phyloP scores from a whole-genome alignment of 2,797 vertebrate species.

The Lagothrix lagotricha region DNA sequence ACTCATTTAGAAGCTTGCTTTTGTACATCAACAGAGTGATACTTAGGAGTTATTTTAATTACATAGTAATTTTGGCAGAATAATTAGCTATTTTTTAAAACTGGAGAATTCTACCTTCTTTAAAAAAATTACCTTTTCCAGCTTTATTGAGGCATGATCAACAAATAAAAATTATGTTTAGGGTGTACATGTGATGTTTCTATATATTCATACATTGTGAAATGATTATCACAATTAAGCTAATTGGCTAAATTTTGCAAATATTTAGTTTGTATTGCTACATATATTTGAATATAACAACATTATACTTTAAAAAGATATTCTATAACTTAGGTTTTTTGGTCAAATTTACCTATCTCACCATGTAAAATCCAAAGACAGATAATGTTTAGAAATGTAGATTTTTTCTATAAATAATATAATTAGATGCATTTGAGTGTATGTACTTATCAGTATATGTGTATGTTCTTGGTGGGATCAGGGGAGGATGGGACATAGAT shows the following conservation, averaged over 20 bases:
- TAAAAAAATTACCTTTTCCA: not conserved
- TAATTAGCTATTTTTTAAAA: not conserved
- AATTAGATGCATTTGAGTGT: not conserved
- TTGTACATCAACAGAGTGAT: not conserved
- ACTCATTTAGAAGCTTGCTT: not conserved
- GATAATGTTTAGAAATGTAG: not conserved
- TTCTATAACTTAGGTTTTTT: not conserved
- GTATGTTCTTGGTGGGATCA: not conserved
- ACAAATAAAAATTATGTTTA: not conserved
- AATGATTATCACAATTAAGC: not conserved
- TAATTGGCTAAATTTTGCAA: not conserved
- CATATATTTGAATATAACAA: not conserved
- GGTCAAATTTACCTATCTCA: not conserved
- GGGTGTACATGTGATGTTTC: not conserved
- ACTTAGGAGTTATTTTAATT: not conserved
- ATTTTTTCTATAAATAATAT: not conserved
- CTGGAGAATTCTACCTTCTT: not conserved
- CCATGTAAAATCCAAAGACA: not conserved
- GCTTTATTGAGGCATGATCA: not conserved
- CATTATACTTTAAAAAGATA: conserved; percentile 6
- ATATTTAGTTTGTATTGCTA: not conserved
- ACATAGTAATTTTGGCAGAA: not conserved
- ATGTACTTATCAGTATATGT: not conserved
- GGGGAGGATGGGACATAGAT: not conserved
- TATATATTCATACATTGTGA: not conserved